Conservation (phyloP, 2,888 invertebrate genomes). For the Acanthoscelides obtectus region DNA sequence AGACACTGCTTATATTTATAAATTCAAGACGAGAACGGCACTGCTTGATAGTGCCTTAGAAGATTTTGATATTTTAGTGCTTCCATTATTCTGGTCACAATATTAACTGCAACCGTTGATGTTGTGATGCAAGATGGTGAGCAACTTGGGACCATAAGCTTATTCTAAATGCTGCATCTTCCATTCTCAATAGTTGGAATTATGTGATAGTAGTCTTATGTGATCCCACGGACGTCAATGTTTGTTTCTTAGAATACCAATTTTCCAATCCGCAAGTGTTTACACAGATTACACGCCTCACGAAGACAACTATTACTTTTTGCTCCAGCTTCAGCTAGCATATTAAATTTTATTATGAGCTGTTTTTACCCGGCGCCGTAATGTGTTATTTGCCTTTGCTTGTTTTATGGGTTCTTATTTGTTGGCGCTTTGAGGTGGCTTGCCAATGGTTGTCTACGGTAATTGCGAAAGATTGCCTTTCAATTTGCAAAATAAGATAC, state of each 20-base stretch:
- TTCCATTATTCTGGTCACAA: too few relatives aligned
- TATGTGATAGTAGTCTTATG: too few relatives aligned
- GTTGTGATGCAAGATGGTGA: too few relatives aligned
- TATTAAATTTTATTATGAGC: neutral
- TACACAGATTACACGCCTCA: neutral
- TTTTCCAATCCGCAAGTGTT: neutral
- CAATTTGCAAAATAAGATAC: neutral
- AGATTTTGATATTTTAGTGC: too few relatives aligned
- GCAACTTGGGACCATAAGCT: too few relatives aligned
- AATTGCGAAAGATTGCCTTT: neutral
- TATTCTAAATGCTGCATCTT: too few relatives aligned
- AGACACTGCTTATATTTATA: too few relatives aligned
- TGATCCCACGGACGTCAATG: neutral
- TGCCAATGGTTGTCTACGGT: neutral
- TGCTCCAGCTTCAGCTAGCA: neutral
- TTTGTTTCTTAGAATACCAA: neutral
- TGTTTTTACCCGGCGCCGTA: neutral
- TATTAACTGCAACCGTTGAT: too few relatives aligned
- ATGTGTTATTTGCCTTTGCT: neutral
- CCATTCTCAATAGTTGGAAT: too few relatives aligned
- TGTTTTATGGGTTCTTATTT: neutral
- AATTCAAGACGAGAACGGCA: too few relatives aligned
- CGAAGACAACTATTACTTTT: neutral
- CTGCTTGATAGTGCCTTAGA: too few relatives aligned
- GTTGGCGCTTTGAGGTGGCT: neutral